A percentile compares a stretch with the other conserved stretches of the same genome.
Conservation (phyloP, 2,113 vertebrate genomes). For the Bostrychus sinensis region DNA sequence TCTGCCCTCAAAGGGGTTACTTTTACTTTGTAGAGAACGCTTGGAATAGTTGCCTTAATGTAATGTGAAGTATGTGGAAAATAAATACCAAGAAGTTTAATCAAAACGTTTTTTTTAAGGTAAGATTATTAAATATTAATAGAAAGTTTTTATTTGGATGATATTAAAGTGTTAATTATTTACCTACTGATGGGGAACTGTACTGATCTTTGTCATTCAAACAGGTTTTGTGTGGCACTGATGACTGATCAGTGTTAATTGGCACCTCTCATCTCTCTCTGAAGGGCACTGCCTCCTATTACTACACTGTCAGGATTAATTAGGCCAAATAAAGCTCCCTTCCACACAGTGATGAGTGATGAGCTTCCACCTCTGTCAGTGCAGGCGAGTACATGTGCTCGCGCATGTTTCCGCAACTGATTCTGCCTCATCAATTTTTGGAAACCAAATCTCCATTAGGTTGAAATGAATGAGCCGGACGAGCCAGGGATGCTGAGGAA, state of each 20-base stretch:
- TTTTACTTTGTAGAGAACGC: no score
- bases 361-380: constrained; percentile 59
- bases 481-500: constrained; percentile 22
- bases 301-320: constrained; percentile 97
- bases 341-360: constrained; percentile 94
- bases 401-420: constrained; percentile 43
- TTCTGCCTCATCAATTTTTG: constrained; percentile 57
- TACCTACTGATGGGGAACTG: constrained; percentile 82
- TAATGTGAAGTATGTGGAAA: no score
- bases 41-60: no score
- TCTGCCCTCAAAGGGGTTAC: no score
- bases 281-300: constrained; percentile 93
- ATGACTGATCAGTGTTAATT: constrained; percentile 93
- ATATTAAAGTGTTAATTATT: background rate
- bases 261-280: constrained; percentile 92
- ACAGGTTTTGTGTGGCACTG: constrained; percentile 89
- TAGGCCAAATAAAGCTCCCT: constrained; percentile 90
- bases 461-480: constrained; percentile 47
- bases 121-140: no score
- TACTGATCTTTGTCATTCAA: constrained; percentile 94
- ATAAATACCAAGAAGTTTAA: no score
- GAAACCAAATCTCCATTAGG: constrained; percentile 48
- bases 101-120: no score
- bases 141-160: background rate
- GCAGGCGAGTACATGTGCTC: constrained; percentile 29